These are phyloP conservation scores for Luehdorfia chinensis DNA, from an alignment of 1,140 invertebrate genomes.

Conservation along the genomic window DNA sequence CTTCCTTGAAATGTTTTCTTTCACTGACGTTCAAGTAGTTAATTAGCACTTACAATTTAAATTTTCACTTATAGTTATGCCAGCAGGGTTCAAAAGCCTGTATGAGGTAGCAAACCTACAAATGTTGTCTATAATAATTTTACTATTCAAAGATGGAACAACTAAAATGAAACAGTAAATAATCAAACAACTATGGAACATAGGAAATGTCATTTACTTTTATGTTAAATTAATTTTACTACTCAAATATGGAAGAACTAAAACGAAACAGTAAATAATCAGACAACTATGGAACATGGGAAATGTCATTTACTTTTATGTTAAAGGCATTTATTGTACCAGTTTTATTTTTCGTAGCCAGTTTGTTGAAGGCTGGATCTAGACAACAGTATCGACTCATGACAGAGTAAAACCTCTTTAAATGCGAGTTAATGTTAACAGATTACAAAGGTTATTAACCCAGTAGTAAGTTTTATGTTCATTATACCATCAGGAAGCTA, in stretches of 20 bases:
- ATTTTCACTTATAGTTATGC: too few relatives aligned
- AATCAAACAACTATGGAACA: not conserved
- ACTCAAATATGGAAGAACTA: not conserved
- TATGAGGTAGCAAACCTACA: too few relatives aligned
- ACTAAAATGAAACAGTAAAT: not conserved
- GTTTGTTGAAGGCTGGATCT: slow-evolving; percentile 6
- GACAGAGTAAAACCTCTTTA: slow-evolving; percentile 5
- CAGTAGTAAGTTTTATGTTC: not conserved
- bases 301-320: slow-evolving; percentile 9
- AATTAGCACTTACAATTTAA: too few relatives aligned
- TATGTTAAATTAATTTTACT: not conserved
- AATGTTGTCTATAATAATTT: too few relatives aligned
- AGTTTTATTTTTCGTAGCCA: not conserved
- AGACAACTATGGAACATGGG: not conserved
- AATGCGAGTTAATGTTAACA: slow-evolving; percentile 1
- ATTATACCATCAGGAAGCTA: too few relatives aligned
- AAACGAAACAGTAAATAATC: not conserved
- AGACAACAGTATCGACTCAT: not conserved
- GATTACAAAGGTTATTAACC: slow-evolving; percentile 6
- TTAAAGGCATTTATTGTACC: not conserved
- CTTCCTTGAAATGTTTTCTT: too few relatives aligned
- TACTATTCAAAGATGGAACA: not conserved
- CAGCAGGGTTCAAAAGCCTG: too few relatives aligned
- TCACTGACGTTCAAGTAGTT: too few relatives aligned
- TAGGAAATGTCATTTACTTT: slow-evolving; percentile 5